Conservation (phyloP, 2,888 invertebrate genomes). For the Chrysomela aeneicollis region DNA sequence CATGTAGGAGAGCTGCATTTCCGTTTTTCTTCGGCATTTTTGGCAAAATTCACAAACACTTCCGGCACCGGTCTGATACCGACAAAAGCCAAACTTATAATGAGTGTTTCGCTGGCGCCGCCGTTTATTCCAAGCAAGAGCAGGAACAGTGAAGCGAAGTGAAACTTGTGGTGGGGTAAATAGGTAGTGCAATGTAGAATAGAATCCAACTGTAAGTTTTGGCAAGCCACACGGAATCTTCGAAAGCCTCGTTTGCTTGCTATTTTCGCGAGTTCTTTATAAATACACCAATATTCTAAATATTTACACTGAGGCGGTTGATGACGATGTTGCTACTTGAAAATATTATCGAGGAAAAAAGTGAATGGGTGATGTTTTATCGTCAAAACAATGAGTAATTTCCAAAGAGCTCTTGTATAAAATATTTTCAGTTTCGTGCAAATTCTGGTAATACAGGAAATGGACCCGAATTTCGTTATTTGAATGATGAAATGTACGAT, state of each 20-base stretch:
- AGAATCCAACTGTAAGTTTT: neutral
- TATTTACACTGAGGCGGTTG: neutral
- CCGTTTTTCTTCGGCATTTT: constrained; percentile 52
- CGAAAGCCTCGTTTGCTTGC: neutral
- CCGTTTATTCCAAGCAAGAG: neutral
- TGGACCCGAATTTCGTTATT: no score
- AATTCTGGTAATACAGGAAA: no score
- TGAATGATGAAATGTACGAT: no score
- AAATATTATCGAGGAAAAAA: neutral
- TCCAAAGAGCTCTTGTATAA: no score
- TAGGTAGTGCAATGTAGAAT: neutral
- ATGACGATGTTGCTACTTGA: neutral
- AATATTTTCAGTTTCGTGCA: no score
- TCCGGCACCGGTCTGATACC: constrained; percentile 32
- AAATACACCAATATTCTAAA: neutral
- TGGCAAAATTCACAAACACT: constrained; percentile 38
- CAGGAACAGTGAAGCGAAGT: neutral
- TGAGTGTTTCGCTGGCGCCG: constrained; percentile 21
- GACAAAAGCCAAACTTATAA: constrained; percentile 34
- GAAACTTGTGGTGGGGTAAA: neutral
- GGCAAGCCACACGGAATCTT: neutral
- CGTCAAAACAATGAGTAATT: no score
- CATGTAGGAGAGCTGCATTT: constrained; percentile 47
- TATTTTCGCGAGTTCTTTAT: neutral
- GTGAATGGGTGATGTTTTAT: no score